These are phyloP conservation scores for Sylvilagus bachmani DNA, from an alignment of 2,113 vertebrate species.

Conservation along the genomic window DNA sequence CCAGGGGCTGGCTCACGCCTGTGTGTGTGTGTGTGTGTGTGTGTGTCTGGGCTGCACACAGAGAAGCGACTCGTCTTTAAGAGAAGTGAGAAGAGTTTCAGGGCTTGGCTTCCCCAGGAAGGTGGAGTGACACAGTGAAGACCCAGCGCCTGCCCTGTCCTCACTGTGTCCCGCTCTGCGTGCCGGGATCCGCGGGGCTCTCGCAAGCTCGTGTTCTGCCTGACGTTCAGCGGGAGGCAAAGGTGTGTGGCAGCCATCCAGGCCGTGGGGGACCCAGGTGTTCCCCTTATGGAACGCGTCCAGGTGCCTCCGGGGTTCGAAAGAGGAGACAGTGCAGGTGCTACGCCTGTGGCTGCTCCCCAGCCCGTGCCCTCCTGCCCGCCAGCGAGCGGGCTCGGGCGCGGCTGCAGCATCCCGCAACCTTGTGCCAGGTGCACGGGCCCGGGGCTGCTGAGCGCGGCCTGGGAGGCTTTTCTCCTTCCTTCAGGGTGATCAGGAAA, in stretches of 20 bases:
- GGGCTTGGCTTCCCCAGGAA: accelerated
- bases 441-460: neutral
- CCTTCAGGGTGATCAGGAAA: constrained; percentile 21
- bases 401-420: accelerated
- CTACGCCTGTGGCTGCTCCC: constrained; percentile 72
- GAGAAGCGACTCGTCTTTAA: neutral
- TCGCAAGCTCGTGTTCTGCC: constrained; percentile 55
- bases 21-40: neutral
- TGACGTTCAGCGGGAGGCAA: constrained; percentile 70
- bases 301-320: constrained; percentile 84
- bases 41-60: accelerated
- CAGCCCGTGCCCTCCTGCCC: constrained; percentile 79
- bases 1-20: accelerated
- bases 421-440: neutral
- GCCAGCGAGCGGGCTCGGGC: neutral
- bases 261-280: constrained; percentile 83
- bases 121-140: accelerated
- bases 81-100: neutral
- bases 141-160: accelerated
- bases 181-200: neutral
- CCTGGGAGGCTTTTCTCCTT: neutral
- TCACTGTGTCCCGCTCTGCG: accelerated
- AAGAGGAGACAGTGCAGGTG: constrained; percentile 88
- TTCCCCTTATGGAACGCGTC: constrained; percentile 84
- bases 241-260: constrained; percentile 79